These are phyloP conservation scores for Paelopatides confundens DNA, from an alignment of 53 echinoderm and acorn worm genomes.

Conservation along the genomic window DNA sequence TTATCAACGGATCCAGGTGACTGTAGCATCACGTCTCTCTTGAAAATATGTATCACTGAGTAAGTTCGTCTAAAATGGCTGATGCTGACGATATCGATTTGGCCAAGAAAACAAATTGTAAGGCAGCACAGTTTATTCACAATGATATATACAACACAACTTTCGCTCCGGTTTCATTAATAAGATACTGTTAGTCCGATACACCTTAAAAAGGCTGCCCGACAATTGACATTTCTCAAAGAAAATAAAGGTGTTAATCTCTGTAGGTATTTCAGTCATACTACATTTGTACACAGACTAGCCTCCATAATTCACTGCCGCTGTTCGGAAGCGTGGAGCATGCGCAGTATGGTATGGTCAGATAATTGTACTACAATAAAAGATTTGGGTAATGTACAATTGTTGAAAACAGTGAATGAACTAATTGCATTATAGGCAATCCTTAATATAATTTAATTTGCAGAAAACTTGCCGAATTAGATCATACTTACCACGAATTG, in stretches of 20 bases:
- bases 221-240: not conserved
- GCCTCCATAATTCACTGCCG: not conserved
- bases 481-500: slow-evolving; percentile 4
- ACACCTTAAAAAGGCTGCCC: not conserved
- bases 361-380: not conserved
- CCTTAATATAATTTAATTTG: not conserved
- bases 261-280: not conserved
- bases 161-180: not conserved
- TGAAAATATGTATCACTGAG: not conserved
- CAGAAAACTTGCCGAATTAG: not conserved
- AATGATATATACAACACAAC: not conserved
- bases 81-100: not conserved
- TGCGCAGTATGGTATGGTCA: not conserved
- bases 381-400: too few relatives aligned
- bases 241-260: not conserved
- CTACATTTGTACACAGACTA: not conserved
- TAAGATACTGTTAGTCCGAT: not conserved
- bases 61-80: not conserved
- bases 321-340: not conserved
- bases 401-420: too few relatives aligned
- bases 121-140: not conserved
- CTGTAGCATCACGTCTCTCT: not conserved
- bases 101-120: not conserved
- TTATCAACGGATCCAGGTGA: not conserved
- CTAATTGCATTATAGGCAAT: too few relatives aligned